Evolutionary conservation across 1,140 invertebrate genomes (phyloP).

Genomic region (Drosophila santomea): DNA sequence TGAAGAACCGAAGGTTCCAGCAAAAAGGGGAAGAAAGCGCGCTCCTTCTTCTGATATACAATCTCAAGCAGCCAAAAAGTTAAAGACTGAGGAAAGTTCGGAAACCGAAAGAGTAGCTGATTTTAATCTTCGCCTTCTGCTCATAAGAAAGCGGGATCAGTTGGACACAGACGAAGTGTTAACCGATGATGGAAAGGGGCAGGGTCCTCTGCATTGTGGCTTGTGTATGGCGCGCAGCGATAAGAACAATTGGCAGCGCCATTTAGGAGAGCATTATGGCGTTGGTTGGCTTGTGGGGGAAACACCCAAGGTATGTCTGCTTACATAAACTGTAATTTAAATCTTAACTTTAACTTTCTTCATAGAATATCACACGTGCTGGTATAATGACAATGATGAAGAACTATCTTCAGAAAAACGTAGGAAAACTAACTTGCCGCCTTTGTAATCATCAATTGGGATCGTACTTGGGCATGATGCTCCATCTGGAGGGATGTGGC

Average conservation of each 20-base stretch:
- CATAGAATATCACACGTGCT: constrained; percentile 25
- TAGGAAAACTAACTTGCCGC: constrained; percentile 51
- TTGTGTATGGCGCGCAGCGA: constrained; percentile 57
- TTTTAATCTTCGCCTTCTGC: constrained; percentile 57
- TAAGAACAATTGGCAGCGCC: constrained; percentile 32
- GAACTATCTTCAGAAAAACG: constrained; percentile 17
- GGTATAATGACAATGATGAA: constrained; percentile 44
- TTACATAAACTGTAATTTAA: background rate
- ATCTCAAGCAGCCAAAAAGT: background rate
- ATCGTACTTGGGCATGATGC: constrained; percentile 58
- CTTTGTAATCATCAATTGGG: constrained; percentile 54
- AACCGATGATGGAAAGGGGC: constrained; percentile 37
- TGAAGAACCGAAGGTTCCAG: background rate
- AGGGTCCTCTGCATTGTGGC: constrained; percentile 59
- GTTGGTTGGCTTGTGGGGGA: constrained; percentile 60
- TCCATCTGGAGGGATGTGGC: constrained; percentile 70
- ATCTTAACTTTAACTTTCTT: background rate
- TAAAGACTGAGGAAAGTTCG: constrained; percentile 6
- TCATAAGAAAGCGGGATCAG: constrained; percentile 64
- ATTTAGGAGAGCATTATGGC: constrained; percentile 70
- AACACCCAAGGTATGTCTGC: constrained; percentile 5
- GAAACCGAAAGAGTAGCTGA: background rate
- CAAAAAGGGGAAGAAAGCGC: constrained; percentile 13
- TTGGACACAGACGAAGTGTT: constrained; percentile 55
- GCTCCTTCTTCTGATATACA: background rate